Evolutionary conservation across 2,113 vertebrate genomes (phyloP), one percentile per base, ranked within the genome.

Genomic region (Aegotheles bennettii): DNA sequence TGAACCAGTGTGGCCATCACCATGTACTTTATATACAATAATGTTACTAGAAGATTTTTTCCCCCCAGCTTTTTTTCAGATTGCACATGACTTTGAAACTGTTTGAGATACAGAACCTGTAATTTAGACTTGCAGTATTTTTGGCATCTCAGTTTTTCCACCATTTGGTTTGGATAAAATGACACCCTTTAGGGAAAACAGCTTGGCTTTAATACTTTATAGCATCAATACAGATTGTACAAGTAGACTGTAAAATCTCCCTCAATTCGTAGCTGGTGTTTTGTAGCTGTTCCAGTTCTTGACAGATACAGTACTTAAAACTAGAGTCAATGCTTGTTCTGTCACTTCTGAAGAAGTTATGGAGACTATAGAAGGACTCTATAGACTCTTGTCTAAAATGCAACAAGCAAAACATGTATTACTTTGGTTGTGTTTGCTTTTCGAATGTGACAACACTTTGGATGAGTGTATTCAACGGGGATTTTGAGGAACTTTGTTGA

Each of bases 101-200:
- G 33, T 69, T 75, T 36, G 63, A 81, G 42, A 29, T 92, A 70
- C 5, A 48, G 64, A 90, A 77, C 70, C 24, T 45, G 59, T 69
- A 56, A 65, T 51, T 86, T 77, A 64, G 36, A 59, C 16, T 68
- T 71, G 38, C 6, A 40, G 18, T 33, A 20, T 50, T 81, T 84
- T 65, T 71, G 50, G 77, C 20, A 4, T 91, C 78, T 83, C 74
- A 36, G 7, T 69, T 96, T 95, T 91, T 91, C 77, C 81, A 91
- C 61, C 57, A 48, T 81, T 93, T 86, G 35, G 65, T 91, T 87
- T 77, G 81, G 59, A 82, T 89, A 79, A 88, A 91, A 84, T 83
- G 45, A 73, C 56, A 24, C 26, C 43, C 89, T 90, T 77, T 8
- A 68, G 84, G 91, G 87, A 85, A 65, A 77, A 64, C 28, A 31